Base-by-base conservation (phyloP, 1,140 invertebrate species). In the Drosophila lowei region DNA sequence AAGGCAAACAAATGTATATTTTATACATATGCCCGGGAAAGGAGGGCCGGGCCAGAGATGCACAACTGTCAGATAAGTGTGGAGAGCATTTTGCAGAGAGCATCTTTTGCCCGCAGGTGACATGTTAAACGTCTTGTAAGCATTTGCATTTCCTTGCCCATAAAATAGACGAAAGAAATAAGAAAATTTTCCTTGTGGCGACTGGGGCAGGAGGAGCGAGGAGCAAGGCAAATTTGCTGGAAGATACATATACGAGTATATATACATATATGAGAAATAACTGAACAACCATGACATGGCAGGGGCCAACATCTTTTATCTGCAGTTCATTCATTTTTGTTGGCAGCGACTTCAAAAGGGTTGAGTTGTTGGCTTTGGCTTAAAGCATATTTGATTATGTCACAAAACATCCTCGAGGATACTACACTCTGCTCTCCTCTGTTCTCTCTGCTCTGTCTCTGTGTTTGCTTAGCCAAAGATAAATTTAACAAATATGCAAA, bases 371-470 rank as follows among this genome's bases (percentile, higher is more conserved):
- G 70, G 53, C 76, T 79, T 75, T 81, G 64, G 81, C 81, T 85
- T 85, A 81, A 86, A 77, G 81, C 81, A 86, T 86, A 86, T 86
- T 88, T 86, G 83, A 86, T 86, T 86, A 86, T 86, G 81, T 88
- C 81, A 78, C 72, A 67, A 88, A 86, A 88, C 81, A 86, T 86
- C 73, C 77, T 74, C n/a, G 64, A 66, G 68, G 60, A 57, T 38
- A 7, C 52, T 15, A 44, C 21, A n/a, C 34, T 23, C 34, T 9
- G 42, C 11, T 43, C 52, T 25, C 15, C 28, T 47, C 46, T 13
- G 44, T 16, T 21, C 18, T 23, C 15, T 25, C 50, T 34, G 18
- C 8, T 47, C 28, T 9, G 50, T 18, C 23, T 48, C 13, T 46
- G 3, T 58, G 73, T 86, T 86, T 85, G 58, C 64, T 64, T 60